These are phyloP conservation scores for Synanceia verrucosa DNA, from an alignment of 2,797 vertebrate species.

Conservation along the genomic window DNA sequence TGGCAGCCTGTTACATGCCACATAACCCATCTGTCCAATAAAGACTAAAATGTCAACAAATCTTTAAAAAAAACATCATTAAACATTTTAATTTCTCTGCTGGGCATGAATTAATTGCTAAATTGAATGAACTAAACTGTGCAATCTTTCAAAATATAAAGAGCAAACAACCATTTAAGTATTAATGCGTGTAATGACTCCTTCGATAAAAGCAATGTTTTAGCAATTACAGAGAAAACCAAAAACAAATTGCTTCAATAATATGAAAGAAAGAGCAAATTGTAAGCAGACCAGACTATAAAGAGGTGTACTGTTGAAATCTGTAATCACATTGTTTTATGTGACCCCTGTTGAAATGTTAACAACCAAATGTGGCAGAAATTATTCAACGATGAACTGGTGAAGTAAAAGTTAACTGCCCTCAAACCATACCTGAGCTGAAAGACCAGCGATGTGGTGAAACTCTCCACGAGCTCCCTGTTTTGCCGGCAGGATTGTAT, in stretches of 20 bases:
- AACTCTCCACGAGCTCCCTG: slow-evolving; percentile 87
- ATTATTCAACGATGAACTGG: neutral
- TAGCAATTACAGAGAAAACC: neutral
- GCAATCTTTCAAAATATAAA: slow-evolving; percentile 7
- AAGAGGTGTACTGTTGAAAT: neutral
- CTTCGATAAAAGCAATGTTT: slow-evolving; percentile 4
- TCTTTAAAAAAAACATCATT: neutral
- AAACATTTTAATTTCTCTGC: slow-evolving; percentile 10
- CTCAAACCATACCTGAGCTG: slow-evolving; percentile 79
- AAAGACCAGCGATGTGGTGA: slow-evolving; percentile 82
- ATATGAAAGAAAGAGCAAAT: neutral
- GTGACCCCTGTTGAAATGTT: slow-evolving; percentile 16
- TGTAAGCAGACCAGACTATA: neutral
- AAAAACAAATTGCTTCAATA: slow-evolving; percentile 18
- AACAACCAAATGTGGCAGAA: slow-evolving; percentile 4
- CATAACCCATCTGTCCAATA: neutral
- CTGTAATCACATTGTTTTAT: slow-evolving; percentile 19
- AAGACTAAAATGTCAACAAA: neutral
- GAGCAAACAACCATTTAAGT: neutral
- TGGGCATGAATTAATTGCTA: slow-evolving; percentile 11
- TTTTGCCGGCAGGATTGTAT: slow-evolving; percentile 83
- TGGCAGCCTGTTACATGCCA: no score
- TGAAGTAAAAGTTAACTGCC: slow-evolving; percentile 15
- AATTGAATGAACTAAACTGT: neutral
- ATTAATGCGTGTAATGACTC: slow-evolving; percentile 15